These are phyloP conservation scores for Ptiloglossa arizonensis DNA, from an alignment of 1,140 invertebrate genomes.

Conservation along the genomic window DNA sequence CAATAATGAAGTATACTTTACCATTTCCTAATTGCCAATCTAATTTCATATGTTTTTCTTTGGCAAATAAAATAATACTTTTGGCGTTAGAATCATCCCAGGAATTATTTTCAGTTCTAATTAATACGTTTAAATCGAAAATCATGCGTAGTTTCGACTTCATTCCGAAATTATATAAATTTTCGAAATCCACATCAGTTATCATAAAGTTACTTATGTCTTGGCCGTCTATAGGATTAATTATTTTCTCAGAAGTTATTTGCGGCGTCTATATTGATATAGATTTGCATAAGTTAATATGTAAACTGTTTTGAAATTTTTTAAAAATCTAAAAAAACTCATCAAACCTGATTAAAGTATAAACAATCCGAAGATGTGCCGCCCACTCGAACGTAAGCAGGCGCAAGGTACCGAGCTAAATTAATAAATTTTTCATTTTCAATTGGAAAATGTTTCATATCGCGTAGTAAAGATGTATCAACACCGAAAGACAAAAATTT, in stretches of 20 bases:
- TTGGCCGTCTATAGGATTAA: constrained; percentile 59
- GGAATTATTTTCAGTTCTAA: constrained; percentile 82
- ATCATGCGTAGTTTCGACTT: constrained; percentile 83
- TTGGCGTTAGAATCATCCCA: constrained; percentile 87
- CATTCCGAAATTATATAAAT: constrained; percentile 84
- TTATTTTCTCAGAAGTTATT: constrained; percentile 18
- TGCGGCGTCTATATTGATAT: constrained; percentile 16
- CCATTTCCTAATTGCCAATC: constrained; percentile 90
- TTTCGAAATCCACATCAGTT: constrained; percentile 69
- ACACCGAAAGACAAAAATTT: constrained; percentile 79
- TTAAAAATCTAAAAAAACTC: neutral
- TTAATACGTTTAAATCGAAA: constrained; percentile 87
- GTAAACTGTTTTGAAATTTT: neutral
- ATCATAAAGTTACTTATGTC: constrained; percentile 78
- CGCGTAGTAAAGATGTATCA: constrained; percentile 75
- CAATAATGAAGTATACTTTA: constrained; percentile 65
- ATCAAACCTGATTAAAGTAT: constrained; percentile 81
- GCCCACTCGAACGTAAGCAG: constrained; percentile 85
- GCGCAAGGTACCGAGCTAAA: constrained; percentile 83
- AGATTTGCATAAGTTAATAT: neutral
- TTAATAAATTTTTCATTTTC: constrained; percentile 79
- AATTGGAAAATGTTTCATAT: constrained; percentile 70
- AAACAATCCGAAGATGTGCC: constrained; percentile 87
- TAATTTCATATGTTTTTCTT: constrained; percentile 80
- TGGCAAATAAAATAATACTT: constrained; percentile 85